Evolutionary conservation across 2,113 vertebrate genomes (phyloP), one percentile per base, ranked within the genome.

Genomic region (Emydocephalus ijimae): DNA sequence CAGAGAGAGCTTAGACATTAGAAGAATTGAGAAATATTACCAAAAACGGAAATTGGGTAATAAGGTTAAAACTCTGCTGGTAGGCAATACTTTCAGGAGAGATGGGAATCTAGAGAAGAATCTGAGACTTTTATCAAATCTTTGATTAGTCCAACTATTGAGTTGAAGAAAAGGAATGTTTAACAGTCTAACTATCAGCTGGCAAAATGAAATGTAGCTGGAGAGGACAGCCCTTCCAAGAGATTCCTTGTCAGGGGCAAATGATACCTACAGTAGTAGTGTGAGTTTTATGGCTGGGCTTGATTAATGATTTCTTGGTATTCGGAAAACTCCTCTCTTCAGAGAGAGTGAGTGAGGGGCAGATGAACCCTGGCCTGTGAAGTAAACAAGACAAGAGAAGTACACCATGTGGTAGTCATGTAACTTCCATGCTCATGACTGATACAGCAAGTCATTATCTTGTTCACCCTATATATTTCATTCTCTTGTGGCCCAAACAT

Each of bases 381-480:
- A 74, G 92, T 97, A 95, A 94, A 96, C 96, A 94, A 95, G 96
- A 93, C 93, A 91, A 95, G 94, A 34, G 92, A 94, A 34, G 54
- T 89, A 87, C 92, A 93, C 95, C 97, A 97, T 97, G 97, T 97
- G 97, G 95, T 91, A 94, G 89, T 94, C 92, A 1, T 93, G 94
- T 94, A 95, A 97, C 61, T 93, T 95, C 90, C 0, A 43, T 50
- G 92, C 93, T 93, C 92, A 94, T 12, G 96, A 95, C 96, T 96
- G 94, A 92, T 50, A 90, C 24, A 57, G 93, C 59, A 61, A 29
- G 59, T 61, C 24, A 61, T 26, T 61, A 26, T 26, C 24, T 26
- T 59, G 57, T 10, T 61, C 59, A 61, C 24, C 24, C 59, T 26
- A 3, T 92, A 3, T 92, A 89, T 96, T 96, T 96, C 61, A 26